Percentiles rank a stretch among this genome's conserved stretches.
Evolutionary conservation across 2,797 vertebrate species (phyloP).

Genomic region (Potorous gilbertii): DNA sequence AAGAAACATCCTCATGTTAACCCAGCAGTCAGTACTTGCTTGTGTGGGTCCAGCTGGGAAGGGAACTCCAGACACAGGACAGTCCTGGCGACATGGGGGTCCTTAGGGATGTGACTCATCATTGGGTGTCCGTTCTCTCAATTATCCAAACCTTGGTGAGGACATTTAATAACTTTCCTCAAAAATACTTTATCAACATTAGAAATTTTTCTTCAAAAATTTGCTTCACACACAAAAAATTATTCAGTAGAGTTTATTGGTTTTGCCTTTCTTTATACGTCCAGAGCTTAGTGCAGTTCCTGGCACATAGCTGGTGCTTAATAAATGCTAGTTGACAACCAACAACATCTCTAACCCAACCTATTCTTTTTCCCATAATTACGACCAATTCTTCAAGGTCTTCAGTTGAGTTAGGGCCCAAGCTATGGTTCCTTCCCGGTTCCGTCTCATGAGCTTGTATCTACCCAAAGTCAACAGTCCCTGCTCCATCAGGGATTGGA

Average conservation of each 20-base stretch:
- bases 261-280: not conserved
- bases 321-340: not conserved
- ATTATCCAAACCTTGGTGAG: not conserved
- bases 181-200: not conserved
- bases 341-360: not conserved
- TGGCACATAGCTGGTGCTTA: not conserved
- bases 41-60: not conserved
- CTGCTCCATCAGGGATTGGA: fast-evolving
- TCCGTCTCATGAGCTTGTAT: not conserved
- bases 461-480: not conserved
- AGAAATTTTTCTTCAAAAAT: not conserved
- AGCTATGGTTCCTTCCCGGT: not conserved
- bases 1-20: not conserved
- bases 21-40: not conserved
- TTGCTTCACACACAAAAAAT: not conserved
- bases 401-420: not conserved
- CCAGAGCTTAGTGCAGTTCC: not conserved
- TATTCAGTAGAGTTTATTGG: not conserved
- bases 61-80: not conserved
- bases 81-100: not conserved
- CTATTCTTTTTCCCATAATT: not conserved
- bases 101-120: not conserved
- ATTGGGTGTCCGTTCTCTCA: not conserved
- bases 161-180: not conserved
- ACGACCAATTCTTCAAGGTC: not conserved